phyloP scores from a whole-genome alignment of 2,113 vertebrate species.

The Rafetus swinhoei region DNA sequence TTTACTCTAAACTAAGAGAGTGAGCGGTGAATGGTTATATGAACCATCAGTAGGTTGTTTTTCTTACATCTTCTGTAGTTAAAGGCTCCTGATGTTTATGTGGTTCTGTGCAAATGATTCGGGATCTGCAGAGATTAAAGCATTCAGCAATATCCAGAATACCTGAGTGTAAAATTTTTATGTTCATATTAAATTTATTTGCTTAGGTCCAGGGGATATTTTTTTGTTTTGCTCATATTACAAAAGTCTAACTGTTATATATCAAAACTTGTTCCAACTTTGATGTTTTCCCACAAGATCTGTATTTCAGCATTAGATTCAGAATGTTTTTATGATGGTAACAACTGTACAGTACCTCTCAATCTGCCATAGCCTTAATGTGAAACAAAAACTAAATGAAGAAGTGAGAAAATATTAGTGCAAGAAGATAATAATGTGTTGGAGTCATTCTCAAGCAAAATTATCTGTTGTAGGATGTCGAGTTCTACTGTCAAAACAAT shows the following conservation, averaged over 20 bases:
- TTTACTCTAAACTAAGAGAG: not conserved
- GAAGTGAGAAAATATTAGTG: conserved; percentile 14
- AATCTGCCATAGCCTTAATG: conserved; percentile 15
- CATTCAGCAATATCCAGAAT: not conserved
- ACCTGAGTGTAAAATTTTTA: conserved; percentile 2
- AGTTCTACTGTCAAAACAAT: not conserved
- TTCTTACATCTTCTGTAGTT: conserved; percentile 2
- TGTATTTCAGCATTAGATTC: conserved; percentile 55
- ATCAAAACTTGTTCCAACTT: conserved; percentile 49
- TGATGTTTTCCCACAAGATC: conserved; percentile 49
- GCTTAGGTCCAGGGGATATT: conserved; percentile 15
- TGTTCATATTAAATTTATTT: conserved; percentile 42
- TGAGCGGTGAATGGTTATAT: not conserved
- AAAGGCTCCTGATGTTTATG: not conserved
- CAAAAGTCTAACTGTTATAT: not conserved
- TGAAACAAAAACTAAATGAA: not conserved
- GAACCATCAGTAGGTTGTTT: not conserved
- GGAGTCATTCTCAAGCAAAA: not conserved
- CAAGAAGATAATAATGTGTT: not conserved
- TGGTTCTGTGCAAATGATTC: not conserved
- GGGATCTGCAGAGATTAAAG: conserved; percentile 3
- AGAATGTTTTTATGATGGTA: not conserved
- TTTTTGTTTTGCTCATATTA: conserved; percentile 23
- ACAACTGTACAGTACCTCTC: not conserved
- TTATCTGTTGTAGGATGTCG: not conserved